phyloP scores from a whole-genome alignment of 2,113 vertebrate species.

The Cyanoderma ruficeps region DNA sequence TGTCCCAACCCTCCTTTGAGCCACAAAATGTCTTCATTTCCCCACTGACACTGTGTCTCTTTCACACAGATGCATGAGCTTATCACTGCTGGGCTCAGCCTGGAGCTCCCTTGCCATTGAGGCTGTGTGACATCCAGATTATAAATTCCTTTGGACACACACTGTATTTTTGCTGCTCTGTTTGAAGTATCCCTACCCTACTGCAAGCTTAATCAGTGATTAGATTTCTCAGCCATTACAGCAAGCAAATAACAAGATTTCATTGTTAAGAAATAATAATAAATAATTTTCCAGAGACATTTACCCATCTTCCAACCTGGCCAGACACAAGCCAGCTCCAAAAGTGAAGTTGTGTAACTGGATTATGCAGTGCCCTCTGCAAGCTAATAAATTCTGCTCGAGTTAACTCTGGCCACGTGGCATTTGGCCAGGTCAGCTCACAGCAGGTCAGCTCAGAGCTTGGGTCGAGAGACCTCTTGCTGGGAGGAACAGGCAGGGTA shows the following conservation, averaged over 20 bases:
- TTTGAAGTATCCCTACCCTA: background rate
- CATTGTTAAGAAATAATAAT: background rate
- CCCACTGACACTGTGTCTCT: background rate
- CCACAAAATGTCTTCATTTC: background rate
- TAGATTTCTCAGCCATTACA: background rate
- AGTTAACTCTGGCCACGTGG: background rate
- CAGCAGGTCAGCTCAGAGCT: background rate
- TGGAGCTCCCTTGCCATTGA: background rate
- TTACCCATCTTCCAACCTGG: background rate
- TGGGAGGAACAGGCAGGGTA: background rate
- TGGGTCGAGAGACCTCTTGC: background rate
- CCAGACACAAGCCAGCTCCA: background rate
- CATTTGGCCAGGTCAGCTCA: background rate
- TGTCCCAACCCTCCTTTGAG: background rate
- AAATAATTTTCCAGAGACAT: background rate
- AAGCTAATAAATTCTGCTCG: background rate
- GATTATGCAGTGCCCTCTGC: background rate
- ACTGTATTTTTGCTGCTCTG: background rate
- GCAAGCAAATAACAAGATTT: background rate
- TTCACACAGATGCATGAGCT: background rate
- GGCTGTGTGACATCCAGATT: background rate
- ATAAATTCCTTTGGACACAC: background rate
- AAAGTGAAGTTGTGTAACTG: background rate
- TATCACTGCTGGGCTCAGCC: background rate
- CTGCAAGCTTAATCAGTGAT: background rate